Evolutionary conservation across 2,888 invertebrate species (phyloP).

Genomic region (Ornithoptera alexandrae): DNA sequence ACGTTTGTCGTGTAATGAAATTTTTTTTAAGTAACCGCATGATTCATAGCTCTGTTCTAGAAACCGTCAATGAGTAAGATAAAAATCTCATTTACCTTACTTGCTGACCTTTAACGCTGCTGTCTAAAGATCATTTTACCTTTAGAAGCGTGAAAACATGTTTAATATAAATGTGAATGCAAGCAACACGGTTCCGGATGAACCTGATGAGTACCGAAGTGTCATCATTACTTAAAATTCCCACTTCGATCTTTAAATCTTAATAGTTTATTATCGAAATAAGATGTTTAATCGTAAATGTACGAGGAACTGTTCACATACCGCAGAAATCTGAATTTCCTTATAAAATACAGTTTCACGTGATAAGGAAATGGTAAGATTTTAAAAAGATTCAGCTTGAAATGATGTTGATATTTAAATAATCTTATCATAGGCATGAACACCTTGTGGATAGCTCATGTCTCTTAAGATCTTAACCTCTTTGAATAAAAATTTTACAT

Average conservation of each 20-base stretch:
- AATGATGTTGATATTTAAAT: not conserved
- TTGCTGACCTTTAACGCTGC: constrained; percentile 43
- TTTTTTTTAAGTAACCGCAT: constrained; percentile 39
- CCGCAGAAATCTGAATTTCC: not conserved
- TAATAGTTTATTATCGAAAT: not conserved
- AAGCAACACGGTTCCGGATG: not conserved
- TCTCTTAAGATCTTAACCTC: not conserved
- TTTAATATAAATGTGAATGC: constrained; percentile 18
- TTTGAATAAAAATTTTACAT: not conserved
- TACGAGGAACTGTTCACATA: not conserved
- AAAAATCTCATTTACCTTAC: constrained; percentile 49
- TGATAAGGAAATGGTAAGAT: constrained; percentile 2
- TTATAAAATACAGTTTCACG: not conserved
- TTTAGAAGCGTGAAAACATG: constrained; percentile 35
- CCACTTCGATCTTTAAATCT: not conserved
- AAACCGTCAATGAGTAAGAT: constrained; percentile 55
- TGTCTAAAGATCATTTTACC: constrained; percentile 34
- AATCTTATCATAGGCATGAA: not conserved
- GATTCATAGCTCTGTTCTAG: constrained; percentile 48
- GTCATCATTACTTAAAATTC: not conserved
- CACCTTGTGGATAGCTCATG: not conserved
- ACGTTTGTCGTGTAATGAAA: not conserved
- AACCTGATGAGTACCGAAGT: not conserved
- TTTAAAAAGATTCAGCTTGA: not conserved
- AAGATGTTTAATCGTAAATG: not conserved